These are phyloP conservation scores for Gymnocypris eckloni DNA, from an alignment of 2,797 vertebrate species.

Conservation along the genomic window DNA sequence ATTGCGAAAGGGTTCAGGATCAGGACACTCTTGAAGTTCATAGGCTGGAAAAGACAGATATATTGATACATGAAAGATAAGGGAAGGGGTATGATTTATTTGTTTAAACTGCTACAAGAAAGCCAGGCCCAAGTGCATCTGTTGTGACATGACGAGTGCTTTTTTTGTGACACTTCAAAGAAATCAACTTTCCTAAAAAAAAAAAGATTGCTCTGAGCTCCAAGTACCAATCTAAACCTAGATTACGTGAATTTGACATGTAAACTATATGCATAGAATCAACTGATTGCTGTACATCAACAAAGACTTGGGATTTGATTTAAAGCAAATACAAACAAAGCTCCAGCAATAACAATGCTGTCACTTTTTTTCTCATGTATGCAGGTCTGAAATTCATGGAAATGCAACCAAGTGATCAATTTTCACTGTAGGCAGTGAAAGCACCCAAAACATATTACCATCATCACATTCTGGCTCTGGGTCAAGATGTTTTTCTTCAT, in stretches of 20 bases:
- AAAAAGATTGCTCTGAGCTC: neutral
- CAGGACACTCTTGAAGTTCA: constrained; percentile 94
- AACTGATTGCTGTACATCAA: constrained; percentile 32
- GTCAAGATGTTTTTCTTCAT: neutral
- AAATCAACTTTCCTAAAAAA: neutral
- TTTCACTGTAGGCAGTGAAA: constrained; percentile 7
- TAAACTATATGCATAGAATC: constrained; percentile 19
- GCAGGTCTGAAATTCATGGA: neutral
- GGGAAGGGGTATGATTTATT: neutral
- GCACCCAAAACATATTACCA: neutral
- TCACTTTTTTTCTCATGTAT: constrained; percentile 8
- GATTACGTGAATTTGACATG: neutral
- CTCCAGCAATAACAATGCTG: neutral
- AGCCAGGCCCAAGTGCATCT: neutral
- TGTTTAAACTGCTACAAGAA: neutral
- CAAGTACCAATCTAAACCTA: neutral
- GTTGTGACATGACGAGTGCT: neutral
- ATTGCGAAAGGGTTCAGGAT: constrained; percentile 93
- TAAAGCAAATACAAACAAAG: constrained; percentile 13
- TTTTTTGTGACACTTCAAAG: neutral
- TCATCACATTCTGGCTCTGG: neutral
- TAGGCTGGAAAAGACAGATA: constrained; percentile 65
- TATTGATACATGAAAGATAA: neutral
- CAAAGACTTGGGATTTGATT: neutral
- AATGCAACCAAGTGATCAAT: constrained; percentile 12